Percentiles rank a stretch among this genome's conserved stretches.
Conservation (phyloP, 2,888 invertebrate species). For the Sinotaia quadrata region DNA sequence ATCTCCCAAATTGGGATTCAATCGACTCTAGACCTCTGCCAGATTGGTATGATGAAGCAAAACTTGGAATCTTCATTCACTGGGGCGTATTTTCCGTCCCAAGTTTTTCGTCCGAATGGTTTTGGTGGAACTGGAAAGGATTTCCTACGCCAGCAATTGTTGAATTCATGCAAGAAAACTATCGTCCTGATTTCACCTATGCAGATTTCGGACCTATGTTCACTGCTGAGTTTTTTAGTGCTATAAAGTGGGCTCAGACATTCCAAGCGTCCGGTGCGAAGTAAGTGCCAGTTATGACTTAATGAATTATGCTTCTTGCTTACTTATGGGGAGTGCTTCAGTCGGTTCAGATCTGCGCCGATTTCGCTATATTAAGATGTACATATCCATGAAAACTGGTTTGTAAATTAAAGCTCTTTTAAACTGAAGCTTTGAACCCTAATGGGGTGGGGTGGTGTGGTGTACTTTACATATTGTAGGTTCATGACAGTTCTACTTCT, state of each 20-base stretch:
- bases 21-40: slow-evolving; percentile 85
- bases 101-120: slow-evolving; percentile 82
- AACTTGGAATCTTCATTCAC: slow-evolving; percentile 74
- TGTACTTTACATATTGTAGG: too few species aligned
- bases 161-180: slow-evolving; percentile 85
- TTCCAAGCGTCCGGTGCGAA: slow-evolving; percentile 89
- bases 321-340: too few species aligned
- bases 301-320: too few species aligned
- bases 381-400: too few species aligned
- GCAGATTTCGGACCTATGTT: slow-evolving; percentile 92
- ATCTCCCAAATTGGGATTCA: slow-evolving; percentile 85
- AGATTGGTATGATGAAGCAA: slow-evolving; percentile 73
- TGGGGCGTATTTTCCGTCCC: slow-evolving; percentile 74
- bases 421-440: too few species aligned
- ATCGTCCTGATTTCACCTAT: slow-evolving; percentile 88
- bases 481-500: too few species aligned
- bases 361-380: too few species aligned
- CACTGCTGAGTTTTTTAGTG: slow-evolving; percentile 88
- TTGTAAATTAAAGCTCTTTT: too few species aligned
- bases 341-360: too few species aligned
- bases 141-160: slow-evolving; percentile 71
- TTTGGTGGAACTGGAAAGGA: slow-evolving; percentile 85
- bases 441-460: too few species aligned
- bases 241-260: slow-evolving; percentile 86
- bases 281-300: too few species aligned